These are phyloP conservation scores for Capitella teleta DNA, from an alignment of 1,140 invertebrate species.

Conservation along the genomic window DNA sequence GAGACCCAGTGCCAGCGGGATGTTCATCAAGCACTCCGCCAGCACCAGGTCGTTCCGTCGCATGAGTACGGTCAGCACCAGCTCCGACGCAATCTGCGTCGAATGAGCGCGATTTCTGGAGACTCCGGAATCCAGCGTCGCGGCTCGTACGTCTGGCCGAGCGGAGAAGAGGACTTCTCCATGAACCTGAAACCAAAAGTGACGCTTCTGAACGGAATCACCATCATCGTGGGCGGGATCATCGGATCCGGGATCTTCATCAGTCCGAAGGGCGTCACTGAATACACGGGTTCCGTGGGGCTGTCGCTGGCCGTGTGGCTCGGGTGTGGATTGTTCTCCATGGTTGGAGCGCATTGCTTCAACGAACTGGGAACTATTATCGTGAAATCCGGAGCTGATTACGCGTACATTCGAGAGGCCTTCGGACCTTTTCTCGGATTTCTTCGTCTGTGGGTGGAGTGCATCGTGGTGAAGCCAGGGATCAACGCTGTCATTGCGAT, in stretches of 20 bases:
- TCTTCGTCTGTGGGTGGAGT: slow-evolving; percentile 48
- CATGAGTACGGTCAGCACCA: no score
- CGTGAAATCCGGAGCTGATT: slow-evolving; percentile 18
- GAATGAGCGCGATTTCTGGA: no score
- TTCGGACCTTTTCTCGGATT: slow-evolving; percentile 39
- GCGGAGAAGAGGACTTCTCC: not conserved
- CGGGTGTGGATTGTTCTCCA: slow-evolving; percentile 62
- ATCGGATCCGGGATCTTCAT: slow-evolving; percentile 77
- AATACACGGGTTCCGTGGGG: slow-evolving; percentile 65
- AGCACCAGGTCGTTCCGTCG: no score
- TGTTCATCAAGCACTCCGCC: no score
- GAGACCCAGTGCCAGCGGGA: no score
- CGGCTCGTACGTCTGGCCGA: no score
- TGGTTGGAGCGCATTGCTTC: slow-evolving; percentile 44
- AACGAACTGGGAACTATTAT: slow-evolving; percentile 18
- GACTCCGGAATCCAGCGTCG: no score
- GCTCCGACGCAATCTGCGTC: no score
- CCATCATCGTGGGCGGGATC: slow-evolving; percentile 16
- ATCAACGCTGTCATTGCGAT: slow-evolving; percentile 45
- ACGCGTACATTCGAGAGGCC: slow-evolving; percentile 32
- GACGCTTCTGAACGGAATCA: slow-evolving; percentile 14
- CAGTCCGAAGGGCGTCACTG: slow-evolving; percentile 72
- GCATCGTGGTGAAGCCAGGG: slow-evolving; percentile 61
- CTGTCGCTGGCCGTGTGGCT: slow-evolving; percentile 67
- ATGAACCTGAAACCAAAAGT: slow-evolving; percentile 13